Conservation (phyloP, 2,113 vertebrate species). For the Empidonax alnorum region DNA sequence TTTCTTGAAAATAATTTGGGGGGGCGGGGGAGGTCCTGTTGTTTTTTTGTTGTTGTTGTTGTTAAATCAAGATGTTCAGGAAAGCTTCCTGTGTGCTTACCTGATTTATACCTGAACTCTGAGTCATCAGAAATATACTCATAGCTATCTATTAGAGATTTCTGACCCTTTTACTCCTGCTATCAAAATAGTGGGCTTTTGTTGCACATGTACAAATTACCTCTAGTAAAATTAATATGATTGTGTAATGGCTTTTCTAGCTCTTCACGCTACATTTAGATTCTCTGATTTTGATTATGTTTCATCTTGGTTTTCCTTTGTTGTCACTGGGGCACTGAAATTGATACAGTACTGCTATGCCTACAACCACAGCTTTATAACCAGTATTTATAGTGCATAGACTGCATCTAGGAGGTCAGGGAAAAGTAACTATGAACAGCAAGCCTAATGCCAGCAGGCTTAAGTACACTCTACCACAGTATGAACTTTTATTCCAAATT, state of each 20-base stretch:
- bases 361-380: slow-evolving; percentile 13
- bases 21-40: too few species aligned
- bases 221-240: not conserved
- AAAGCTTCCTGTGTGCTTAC: not conserved
- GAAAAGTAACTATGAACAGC: slow-evolving; percentile 20
- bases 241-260: not conserved
- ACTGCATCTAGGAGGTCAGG: slow-evolving; percentile 27
- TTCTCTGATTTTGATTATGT: not conserved
- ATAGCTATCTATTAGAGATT: not conserved
- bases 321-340: not conserved
- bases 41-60: not conserved
- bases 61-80: not conserved
- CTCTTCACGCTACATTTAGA: not conserved
- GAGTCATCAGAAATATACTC: not conserved
- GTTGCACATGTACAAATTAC: not conserved
- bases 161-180: not conserved
- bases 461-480: not conserved
- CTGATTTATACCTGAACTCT: not conserved
- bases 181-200: not conserved
- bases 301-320: slow-evolving; percentile 9
- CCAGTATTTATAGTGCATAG: not conserved
- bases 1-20: not conserved
- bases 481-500: not conserved
- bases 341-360: not conserved
- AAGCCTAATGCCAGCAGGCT: not conserved